phyloP scores from a whole-genome alignment of 2,888 invertebrate genomes.

The Lasioglossum leucozonium region DNA sequence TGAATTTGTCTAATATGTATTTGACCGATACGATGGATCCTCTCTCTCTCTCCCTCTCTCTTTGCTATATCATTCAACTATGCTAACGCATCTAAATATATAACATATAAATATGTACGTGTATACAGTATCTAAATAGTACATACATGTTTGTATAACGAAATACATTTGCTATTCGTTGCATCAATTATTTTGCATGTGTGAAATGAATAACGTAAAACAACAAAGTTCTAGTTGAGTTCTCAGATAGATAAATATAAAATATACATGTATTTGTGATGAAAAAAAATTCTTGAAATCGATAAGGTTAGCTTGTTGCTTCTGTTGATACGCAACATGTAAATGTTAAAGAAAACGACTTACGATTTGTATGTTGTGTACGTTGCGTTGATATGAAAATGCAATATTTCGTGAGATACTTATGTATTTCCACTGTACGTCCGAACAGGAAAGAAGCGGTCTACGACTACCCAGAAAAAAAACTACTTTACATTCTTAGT shows the following conservation, averaged over 20 bases:
- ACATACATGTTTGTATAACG: neutral
- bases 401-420: conserved; percentile 14
- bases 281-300: neutral
- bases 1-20: conserved; percentile 10
- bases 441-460: conserved; percentile 13
- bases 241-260: neutral
- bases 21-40: neutral
- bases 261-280: neutral
- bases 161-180: neutral
- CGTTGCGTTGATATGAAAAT: conserved; percentile 4
- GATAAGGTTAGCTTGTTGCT: conserved; percentile 38
- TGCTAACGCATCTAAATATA: neutral
- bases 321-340: neutral
- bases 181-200: neutral
- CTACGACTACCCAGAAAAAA: conserved; percentile 37
- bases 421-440: conserved; percentile 12
- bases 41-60: neutral
- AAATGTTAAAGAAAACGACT: conserved; percentile 25
- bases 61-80: neutral
- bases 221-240: neutral
- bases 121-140: no score
- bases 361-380: conserved; percentile 31
- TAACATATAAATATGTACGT: neutral
- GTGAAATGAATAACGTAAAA: neutral
- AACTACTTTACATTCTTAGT: conserved; percentile 56